These are phyloP conservation scores for Chrysogorgia sp. DNA, from an alignment of 92 coral and sea anemone species.

Conservation along the genomic window DNA sequence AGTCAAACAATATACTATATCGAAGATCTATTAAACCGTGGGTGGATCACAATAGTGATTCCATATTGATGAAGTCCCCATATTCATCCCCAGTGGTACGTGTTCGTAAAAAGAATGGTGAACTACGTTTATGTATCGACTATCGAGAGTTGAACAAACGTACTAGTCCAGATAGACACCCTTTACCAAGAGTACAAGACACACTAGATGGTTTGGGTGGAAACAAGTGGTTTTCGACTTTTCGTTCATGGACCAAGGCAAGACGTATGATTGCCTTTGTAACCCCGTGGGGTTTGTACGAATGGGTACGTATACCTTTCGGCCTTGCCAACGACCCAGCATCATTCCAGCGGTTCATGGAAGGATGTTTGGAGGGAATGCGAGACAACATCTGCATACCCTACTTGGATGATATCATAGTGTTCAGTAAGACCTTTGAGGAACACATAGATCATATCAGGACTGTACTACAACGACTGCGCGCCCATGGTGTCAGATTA, in stretches of 20 bases:
- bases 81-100: slow-evolving; percentile 25
- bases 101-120: slow-evolving; percentile 21
- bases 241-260: slow-evolving; percentile 34
- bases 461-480: slow-evolving; percentile 11
- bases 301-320: slow-evolving; percentile 53
- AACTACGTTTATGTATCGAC: slow-evolving; percentile 13
- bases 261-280: slow-evolving; percentile 46
- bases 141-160: slow-evolving; percentile 5
- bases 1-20: slow-evolving; percentile 12
- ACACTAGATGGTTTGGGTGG: slow-evolving; percentile 19
- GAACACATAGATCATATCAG: slow-evolving; percentile 47
- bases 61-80: no score
- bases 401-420: slow-evolving; percentile 56
- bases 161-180: slow-evolving; percentile 29
- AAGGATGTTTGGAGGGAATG: slow-evolving; percentile 39
- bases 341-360: slow-evolving; percentile 52
- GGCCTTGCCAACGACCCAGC: slow-evolving; percentile 53
- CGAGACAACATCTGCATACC: slow-evolving; percentile 57
- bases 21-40: slow-evolving; percentile 11
- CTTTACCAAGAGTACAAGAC: slow-evolving; percentile 31
- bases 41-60: neutral
- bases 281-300: slow-evolving; percentile 58
- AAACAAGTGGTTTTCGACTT: slow-evolving; percentile 33
- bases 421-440: slow-evolving; percentile 41
- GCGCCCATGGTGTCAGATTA: slow-evolving; percentile 21